Evolutionary conservation across 2,113 vertebrate species (phyloP), one percentile per base, ranked within the genome.

Genomic region (Strix uralensis): DNA sequence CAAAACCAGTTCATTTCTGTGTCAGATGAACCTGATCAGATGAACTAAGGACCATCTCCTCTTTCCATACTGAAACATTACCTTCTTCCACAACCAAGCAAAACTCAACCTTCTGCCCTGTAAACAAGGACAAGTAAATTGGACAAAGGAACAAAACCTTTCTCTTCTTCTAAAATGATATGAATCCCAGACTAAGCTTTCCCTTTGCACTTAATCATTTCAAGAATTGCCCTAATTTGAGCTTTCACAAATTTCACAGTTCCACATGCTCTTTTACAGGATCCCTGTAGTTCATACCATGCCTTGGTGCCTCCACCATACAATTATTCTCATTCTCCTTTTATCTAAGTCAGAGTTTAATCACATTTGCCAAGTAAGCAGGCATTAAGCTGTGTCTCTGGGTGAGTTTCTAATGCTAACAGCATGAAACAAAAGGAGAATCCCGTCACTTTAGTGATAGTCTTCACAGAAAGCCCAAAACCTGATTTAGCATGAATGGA

Each of bases 311-410:
- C 83, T 84, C 65, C 69, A 40, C 44, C 55, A 52, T 15, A 44
- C 59, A 77, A 58, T 82, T 63, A 78, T 26, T 92, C 71, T 75
- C 30, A 15, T 54, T 88, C 57, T 86, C 63, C 69, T 92, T 90
- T 94, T 90, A 93, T 90, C 85, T 47, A 80, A 82, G 71, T 29
- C 85, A 92, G 85, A 90, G 71, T 86, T 92, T 93, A 96, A 95
- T 86, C 94, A 83, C 61, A 90, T 73, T 78, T 96, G 86, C 72
- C 82, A 92, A 96, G 81, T 74, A 94, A 93, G 93, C 79, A 90
- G 92, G 93, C 79, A 90, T 87, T 94, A 86, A 94, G 86, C 91
- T 93, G 69, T 63, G 94, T 82, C 58, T 82, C 91, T 91, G 69
- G 40, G 86, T 93, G 86, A 88, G 46, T 34, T 86, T 81, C 82